Conservation (phyloP, 1,140 invertebrate genomes). For the Episyrphus balteatus region DNA sequence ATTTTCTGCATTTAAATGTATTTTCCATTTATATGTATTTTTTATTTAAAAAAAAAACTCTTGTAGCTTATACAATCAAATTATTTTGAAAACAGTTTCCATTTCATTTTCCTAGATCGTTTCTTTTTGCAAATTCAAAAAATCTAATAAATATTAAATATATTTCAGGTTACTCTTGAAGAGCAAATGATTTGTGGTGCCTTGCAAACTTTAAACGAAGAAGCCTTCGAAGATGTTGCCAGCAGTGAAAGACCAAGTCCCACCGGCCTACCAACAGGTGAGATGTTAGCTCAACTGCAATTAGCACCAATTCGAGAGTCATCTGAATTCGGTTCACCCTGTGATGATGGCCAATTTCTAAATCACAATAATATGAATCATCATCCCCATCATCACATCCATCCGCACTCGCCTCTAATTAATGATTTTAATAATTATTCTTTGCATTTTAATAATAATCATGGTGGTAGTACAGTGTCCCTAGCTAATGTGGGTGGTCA, state of each 20-base stretch:
- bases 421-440: slow-evolving; percentile 9
- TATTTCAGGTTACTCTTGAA: slow-evolving; percentile 70
- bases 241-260: slow-evolving; percentile 40
- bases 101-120: too few species aligned
- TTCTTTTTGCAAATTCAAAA: too few species aligned
- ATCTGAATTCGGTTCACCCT: slow-evolving; percentile 35
- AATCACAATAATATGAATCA: slow-evolving; percentile 7
- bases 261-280: slow-evolving; percentile 38
- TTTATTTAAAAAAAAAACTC: too few species aligned
- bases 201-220: slow-evolving; percentile 81
- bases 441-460: slow-evolving; percentile 10
- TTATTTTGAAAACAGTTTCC: too few species aligned
- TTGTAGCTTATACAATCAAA: too few species aligned
- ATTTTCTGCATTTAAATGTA: too few species aligned
- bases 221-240: slow-evolving; percentile 77
- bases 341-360: slow-evolving; percentile 21
- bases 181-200: slow-evolving; percentile 91
- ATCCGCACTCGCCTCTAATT: slow-evolving; percentile 13
- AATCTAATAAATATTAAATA: too few species aligned
- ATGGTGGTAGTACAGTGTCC: slow-evolving; percentile 28
- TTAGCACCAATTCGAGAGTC: slow-evolving; percentile 36
- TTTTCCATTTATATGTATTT: too few species aligned
- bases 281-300: slow-evolving; percentile 37
- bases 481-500: slow-evolving; percentile 18
- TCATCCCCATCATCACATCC: slow-evolving; percentile 7